Evolutionary conservation across 2,113 vertebrate species (phyloP).

Genomic region (Elachura formosa): DNA sequence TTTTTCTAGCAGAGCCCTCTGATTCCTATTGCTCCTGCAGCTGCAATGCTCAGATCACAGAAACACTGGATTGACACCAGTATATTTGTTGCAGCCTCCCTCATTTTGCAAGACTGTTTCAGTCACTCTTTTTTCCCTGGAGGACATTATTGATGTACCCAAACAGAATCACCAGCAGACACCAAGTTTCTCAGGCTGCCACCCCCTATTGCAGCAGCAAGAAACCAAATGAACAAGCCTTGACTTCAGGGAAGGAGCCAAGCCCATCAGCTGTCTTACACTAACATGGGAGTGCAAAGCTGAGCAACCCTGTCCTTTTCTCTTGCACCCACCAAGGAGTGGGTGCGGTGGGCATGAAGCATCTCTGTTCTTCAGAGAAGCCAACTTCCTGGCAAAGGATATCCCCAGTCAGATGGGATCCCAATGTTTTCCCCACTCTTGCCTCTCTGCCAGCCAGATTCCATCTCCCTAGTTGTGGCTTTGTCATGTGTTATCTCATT

Average conservation of each 20-base stretch:
- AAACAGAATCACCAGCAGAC: background rate
- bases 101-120: slow-evolving; percentile 39
- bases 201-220: background rate
- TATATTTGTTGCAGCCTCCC: background rate
- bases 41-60: background rate
- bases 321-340: background rate
- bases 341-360: background rate
- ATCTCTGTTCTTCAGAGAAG: background rate
- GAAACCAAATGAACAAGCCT: background rate
- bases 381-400: background rate
- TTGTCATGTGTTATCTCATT: background rate
- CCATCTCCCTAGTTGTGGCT: background rate
- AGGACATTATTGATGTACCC: background rate
- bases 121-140: background rate
- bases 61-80: background rate
- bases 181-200: slow-evolving; percentile 1
- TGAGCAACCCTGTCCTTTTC: background rate
- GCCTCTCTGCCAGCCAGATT: background rate
- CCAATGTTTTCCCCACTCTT: background rate
- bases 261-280: background rate
- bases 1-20: background rate
- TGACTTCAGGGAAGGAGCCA: background rate
- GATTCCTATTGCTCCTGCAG: background rate
- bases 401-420: background rate
- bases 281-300: background rate